These are phyloP conservation scores for Philotrypesis tridentata DNA, from an alignment of 1,140 invertebrate genomes.

Conservation along the genomic window DNA sequence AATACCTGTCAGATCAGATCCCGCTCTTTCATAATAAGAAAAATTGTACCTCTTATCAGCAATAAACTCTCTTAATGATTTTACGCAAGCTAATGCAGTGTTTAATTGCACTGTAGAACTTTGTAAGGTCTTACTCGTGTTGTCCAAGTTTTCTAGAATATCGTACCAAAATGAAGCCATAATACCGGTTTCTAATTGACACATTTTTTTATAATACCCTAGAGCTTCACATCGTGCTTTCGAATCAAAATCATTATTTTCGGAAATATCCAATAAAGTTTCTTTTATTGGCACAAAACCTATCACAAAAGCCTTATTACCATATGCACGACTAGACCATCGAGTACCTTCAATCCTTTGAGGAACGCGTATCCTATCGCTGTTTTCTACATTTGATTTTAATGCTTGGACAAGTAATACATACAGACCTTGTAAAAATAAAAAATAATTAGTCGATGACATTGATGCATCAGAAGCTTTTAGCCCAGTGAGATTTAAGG, in stretches of 20 bases:
- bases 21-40: neutral
- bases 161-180: constrained; percentile 7
- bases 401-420: neutral
- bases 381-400: constrained; percentile 10
- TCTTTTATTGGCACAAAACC: neutral
- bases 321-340: constrained; percentile 10
- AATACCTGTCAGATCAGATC: neutral
- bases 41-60: neutral
- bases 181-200: constrained; percentile 5
- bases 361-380: neutral
- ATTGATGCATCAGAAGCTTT: neutral
- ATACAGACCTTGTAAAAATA: neutral
- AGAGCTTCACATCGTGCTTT: constrained; percentile 16
- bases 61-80: neutral
- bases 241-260: neutral
- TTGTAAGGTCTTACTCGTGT: neutral
- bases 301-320: neutral
- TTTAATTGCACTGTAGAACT: neutral
- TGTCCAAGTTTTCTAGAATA: neutral
- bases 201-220: neutral
- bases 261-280: neutral
- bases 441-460: neutral
- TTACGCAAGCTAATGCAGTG: neutral
- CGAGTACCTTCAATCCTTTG: constrained; percentile 2
- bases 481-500: neutral